phyloP scores from a whole-genome alignment of 2,113 vertebrate species.

The Nannospalax galili region DNA sequence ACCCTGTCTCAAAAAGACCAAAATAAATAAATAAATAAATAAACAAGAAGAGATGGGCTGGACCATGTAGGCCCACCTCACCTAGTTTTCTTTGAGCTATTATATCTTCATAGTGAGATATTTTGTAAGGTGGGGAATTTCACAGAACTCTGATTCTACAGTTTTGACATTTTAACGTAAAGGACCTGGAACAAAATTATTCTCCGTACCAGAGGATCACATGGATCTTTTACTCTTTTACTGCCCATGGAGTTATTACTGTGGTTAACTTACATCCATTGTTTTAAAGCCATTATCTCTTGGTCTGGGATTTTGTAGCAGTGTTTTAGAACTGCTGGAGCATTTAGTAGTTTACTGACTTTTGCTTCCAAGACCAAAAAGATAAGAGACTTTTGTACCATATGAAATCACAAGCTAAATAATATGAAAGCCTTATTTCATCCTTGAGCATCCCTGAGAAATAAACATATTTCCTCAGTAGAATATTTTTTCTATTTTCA shows the following conservation, averaged over 20 bases:
- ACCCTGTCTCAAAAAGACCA: no score
- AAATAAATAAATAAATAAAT: no score
- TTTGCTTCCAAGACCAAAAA: conserved; percentile 8
- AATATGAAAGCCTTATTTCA: not conserved
- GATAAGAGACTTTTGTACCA: not conserved
- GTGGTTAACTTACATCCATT: not conserved
- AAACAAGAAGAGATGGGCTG: not conserved
- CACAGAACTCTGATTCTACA: not conserved
- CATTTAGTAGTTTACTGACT: conserved; percentile 8
- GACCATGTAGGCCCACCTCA: not conserved
- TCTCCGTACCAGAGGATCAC: not conserved
- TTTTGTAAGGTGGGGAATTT: conserved; percentile 23
- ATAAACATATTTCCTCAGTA: not conserved
- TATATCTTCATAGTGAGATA: not conserved
- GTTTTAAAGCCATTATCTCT: conserved; percentile 54
- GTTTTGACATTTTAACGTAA: conserved; percentile 12
- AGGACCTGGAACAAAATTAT: conserved; percentile 9
- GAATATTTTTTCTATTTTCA: conserved; percentile 17
- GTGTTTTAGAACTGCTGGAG: not conserved
- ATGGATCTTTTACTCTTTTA: not conserved
- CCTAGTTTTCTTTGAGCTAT: not conserved
- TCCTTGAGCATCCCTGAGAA: conserved; percentile 1
- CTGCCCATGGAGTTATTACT: not conserved
- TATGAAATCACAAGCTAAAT: not conserved
- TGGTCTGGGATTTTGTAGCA: not conserved